Base-by-base conservation (phyloP, 2,797 vertebrate genomes). In the Sitta carolinensis region DNA sequence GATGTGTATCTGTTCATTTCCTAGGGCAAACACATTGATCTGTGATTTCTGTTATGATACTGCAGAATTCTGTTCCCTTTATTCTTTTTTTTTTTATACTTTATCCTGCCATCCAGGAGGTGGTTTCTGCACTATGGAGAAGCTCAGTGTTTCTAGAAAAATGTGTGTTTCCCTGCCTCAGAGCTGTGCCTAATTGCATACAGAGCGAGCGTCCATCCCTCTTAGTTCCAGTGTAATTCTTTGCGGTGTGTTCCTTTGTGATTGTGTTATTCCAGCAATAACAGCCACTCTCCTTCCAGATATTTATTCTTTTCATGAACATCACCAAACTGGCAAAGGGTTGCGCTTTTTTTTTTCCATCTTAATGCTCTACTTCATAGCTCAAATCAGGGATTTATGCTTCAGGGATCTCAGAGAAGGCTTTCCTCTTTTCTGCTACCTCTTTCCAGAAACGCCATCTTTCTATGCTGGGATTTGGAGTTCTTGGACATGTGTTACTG, bases 261-360 rank as follows among this genome's bases (percentile, higher is more conserved):
- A 94, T 95, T 96, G 89, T 83, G 91, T 95, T 97, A 91, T 95
- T 96, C 91, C 92, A 95, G 94, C 89, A 95, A 91, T 91, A 96
- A 90, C 91, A 86, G 82, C 68, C 54, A 10, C 95, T 88, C 91
- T 96, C 82, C 83, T 96, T 96, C 93, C 93, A 96, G 94, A 95
- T 90, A 95, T 84, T 95, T 95, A 92, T 93, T 94, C 91, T 96
- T 96, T 97, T 95, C 92, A 94, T 93, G 95, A 97, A 93, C 59
- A 90, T 94, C 84, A 90, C 75, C 95, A 78, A 75, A 79, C 57
- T 89, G 93, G 74, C 74, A 90, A 90, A 69, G 64, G 52, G 47
- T 48, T 89, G 66, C 59, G 75, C 6, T 26, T 57, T 77, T 80
- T 80, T 75, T 61, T 38, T 40, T 34, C 73, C 64, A 26, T 96